Evolutionary conservation across 2,113 vertebrate genomes (phyloP).

Genomic region (Arothron firmamentum): DNA sequence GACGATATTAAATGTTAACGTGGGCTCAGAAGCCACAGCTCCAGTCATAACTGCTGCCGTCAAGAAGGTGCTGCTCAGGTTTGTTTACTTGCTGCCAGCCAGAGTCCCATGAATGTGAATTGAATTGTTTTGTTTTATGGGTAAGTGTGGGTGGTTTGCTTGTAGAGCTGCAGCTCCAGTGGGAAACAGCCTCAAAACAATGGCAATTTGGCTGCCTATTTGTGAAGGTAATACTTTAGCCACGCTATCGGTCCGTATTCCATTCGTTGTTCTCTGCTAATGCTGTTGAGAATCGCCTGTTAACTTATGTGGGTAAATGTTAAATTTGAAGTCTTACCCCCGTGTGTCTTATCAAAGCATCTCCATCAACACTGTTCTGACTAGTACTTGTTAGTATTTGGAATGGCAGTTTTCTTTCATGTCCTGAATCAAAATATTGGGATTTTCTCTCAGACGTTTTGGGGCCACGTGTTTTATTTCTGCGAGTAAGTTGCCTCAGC

Average conservation of each 20-base stretch:
- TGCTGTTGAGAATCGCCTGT: no score
- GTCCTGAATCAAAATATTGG: conserved; percentile 1
- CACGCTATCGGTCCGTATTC: no score
- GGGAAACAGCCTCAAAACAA: background rate
- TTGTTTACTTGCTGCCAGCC: conserved; percentile 17
- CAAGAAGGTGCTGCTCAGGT: background rate
- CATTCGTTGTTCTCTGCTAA: no score
- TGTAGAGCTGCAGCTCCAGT: background rate
- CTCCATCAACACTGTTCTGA: no score
- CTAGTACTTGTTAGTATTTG: background rate
- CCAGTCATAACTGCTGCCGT: background rate
- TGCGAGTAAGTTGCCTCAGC: conserved; percentile 41
- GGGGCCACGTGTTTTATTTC: conserved; percentile 17
- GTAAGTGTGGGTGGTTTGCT: background rate
- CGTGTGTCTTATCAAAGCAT: no score
- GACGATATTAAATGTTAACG: background rate
- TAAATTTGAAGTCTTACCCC: no score
- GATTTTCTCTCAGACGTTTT: conserved; percentile 2
- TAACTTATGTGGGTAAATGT: no score
- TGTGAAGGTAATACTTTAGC: no score
- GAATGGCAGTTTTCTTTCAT: background rate
- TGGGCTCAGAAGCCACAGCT: conserved; percentile 12
- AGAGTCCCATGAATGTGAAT: background rate
- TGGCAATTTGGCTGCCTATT: background rate
- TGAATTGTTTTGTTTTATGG: background rate